Evolutionary conservation across 2,888 invertebrate genomes (phyloP).

Genomic region (Leistus spinibarbis): DNA sequence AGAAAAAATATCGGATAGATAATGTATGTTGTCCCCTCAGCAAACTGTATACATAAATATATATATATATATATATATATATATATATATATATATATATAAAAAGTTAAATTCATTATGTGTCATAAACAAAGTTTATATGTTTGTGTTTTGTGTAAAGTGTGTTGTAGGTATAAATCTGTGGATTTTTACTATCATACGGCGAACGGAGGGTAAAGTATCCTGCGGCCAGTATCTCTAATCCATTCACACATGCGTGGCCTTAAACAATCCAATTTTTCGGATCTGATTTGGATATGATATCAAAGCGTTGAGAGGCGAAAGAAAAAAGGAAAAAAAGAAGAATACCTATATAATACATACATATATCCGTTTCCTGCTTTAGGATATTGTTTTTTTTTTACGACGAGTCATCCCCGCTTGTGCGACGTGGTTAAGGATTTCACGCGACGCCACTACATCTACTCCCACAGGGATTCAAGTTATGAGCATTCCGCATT

Average conservation of each 20-base stretch:
- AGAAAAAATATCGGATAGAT: background rate
- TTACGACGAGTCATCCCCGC: constrained; percentile 50
- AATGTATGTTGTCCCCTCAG: background rate
- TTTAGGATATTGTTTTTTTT: constrained; percentile 51
- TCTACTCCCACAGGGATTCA: constrained; percentile 30
- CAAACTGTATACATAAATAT: background rate
- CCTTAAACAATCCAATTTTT: constrained; percentile 51
- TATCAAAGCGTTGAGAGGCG: constrained; percentile 1
- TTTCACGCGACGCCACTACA: background rate
- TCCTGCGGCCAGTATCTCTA: constrained; percentile 38
- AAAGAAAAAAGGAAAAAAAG: constrained; percentile 13
- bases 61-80: no score
- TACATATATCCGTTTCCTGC: constrained; percentile 12
- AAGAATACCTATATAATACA: constrained; percentile 20
- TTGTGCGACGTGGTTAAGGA: background rate
- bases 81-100: no score
- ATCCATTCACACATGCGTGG: constrained; percentile 49
- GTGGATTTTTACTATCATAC: background rate
- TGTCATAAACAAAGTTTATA: constrained; percentile 14
- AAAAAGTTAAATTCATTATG: constrained; percentile 20
- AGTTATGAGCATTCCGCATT: constrained; percentile 29
- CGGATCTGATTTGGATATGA: constrained; percentile 19
- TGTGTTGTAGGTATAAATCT: background rate
- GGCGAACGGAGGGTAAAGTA: background rate
- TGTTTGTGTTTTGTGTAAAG: background rate